These are phyloP conservation scores for Dinothrombium tinctorium DNA, from an alignment of 1,140 invertebrate genomes.

Conservation along the genomic window DNA sequence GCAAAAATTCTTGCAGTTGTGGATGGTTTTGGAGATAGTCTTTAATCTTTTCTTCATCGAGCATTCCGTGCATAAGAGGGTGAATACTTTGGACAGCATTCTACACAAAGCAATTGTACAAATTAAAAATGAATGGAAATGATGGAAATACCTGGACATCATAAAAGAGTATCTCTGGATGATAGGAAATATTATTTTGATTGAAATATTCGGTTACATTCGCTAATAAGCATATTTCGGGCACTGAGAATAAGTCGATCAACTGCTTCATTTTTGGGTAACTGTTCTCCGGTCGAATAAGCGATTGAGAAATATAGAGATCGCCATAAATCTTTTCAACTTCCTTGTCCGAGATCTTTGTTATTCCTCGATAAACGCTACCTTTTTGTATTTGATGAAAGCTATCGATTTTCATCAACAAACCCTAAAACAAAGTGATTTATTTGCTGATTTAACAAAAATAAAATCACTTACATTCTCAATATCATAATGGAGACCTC, in stretches of 20 bases:
- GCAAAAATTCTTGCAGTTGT: constrained; percentile 45
- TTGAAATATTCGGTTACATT: constrained; percentile 83
- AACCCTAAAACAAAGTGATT: constrained; percentile 26
- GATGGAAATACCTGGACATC: constrained; percentile 53
- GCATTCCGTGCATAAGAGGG: constrained; percentile 65
- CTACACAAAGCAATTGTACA: constrained; percentile 27
- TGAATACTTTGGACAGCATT: constrained; percentile 69
- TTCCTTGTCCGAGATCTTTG: constrained; percentile 54
- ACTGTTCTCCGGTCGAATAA: constrained; percentile 1
- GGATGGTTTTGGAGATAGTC: constrained; percentile 57
- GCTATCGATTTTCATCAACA: constrained; percentile 83
- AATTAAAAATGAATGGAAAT: constrained; percentile 7
- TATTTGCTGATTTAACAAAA: not conserved
- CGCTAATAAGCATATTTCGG: constrained; percentile 76
- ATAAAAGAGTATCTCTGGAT: constrained; percentile 81
- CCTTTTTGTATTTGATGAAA: constrained; percentile 89
- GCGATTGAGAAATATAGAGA: constrained; percentile 17
- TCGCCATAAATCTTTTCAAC: constrained; percentile 61
- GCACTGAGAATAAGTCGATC: constrained; percentile 87
- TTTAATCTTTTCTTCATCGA: constrained; percentile 34
- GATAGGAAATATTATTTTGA: constrained; percentile 65
- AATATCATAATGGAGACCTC: constrained; percentile 87
- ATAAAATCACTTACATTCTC: constrained; percentile 33
- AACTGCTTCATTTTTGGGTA: constrained; percentile 56
- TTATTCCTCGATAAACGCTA: constrained; percentile 60